phyloP scores from a whole-genome alignment of 2,113 vertebrate genomes.

The Benitochromis conjunctus region DNA sequence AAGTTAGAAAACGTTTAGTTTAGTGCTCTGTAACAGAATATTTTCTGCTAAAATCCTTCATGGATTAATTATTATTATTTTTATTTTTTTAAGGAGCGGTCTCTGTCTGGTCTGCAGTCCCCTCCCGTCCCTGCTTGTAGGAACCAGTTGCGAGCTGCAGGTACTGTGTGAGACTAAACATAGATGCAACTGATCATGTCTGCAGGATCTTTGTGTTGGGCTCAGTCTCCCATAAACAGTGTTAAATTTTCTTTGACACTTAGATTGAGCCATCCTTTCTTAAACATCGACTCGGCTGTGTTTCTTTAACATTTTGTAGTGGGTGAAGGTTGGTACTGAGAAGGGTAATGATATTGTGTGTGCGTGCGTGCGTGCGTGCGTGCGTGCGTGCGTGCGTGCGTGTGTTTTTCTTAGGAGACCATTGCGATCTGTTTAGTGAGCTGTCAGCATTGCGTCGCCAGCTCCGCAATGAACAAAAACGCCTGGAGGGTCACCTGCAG shows the following conservation, averaged over 20 bases:
- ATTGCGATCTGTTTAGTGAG: constrained; percentile 79
- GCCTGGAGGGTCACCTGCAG: constrained; percentile 78
- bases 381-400: no score
- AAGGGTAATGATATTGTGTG: not conserved
- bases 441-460: constrained; percentile 84
- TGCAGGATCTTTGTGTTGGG: not conserved
- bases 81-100: constrained; percentile 68
- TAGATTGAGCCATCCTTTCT: not conserved
- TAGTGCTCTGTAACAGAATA: not conserved
- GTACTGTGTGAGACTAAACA: constrained; percentile 50
- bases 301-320: not conserved
- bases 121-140: constrained; percentile 87
- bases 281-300: not conserved
- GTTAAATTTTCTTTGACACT: not conserved
- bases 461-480: constrained; percentile 81
- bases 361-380: not conserved
- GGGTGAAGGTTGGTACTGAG: not conserved
- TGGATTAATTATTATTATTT: not conserved
- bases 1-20: not conserved
- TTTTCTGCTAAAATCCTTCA: not conserved
- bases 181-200: not conserved
- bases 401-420: constrained; percentile 71
- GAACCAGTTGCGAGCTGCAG: constrained; percentile 84
- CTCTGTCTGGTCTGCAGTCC: constrained; percentile 76
- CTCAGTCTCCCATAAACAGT: not conserved